Evolutionary conservation across 2,888 invertebrate species (phyloP).

Genomic region (Aphidoletes aphidimyza): DNA sequence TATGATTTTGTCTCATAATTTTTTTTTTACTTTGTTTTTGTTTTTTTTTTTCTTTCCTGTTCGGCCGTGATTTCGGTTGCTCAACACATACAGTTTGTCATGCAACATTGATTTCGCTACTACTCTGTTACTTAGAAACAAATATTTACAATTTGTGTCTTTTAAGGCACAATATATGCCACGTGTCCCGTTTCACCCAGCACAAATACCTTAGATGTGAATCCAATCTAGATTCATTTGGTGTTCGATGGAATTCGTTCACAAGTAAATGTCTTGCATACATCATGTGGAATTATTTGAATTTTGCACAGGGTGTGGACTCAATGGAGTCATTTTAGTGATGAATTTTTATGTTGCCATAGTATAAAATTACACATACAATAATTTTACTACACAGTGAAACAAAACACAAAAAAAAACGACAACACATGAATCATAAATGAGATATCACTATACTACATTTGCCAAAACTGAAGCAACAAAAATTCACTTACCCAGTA

Average conservation of each 20-base stretch:
- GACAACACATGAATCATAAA: background rate
- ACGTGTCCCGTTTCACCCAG: too few species aligned
- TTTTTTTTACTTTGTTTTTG: too few species aligned
- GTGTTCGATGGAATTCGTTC: background rate
- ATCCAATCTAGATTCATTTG: background rate
- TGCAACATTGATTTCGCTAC: background rate
- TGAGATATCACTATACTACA: background rate
- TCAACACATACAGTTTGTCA: background rate
- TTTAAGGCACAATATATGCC: too few species aligned
- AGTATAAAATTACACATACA: too few species aligned
- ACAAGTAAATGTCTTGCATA: background rate
- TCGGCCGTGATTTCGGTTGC: slow-evolving; percentile 20
- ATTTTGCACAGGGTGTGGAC: background rate
- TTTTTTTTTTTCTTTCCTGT: background rate
- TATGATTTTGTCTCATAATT: background rate
- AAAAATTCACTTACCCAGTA: slow-evolving; percentile 13
- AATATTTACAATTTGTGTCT: too few species aligned
- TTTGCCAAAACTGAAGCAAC: background rate
- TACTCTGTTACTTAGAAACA: background rate
- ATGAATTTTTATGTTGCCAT: background rate
- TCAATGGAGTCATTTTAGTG: background rate
- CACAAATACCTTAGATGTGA: background rate
- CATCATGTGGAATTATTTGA: background rate
- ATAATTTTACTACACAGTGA: too few species aligned
- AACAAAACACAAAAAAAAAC: too few species aligned